These are phyloP conservation scores for Ormia ochracea DNA, from an alignment of 2,888 invertebrate genomes.

Conservation along the genomic window DNA sequence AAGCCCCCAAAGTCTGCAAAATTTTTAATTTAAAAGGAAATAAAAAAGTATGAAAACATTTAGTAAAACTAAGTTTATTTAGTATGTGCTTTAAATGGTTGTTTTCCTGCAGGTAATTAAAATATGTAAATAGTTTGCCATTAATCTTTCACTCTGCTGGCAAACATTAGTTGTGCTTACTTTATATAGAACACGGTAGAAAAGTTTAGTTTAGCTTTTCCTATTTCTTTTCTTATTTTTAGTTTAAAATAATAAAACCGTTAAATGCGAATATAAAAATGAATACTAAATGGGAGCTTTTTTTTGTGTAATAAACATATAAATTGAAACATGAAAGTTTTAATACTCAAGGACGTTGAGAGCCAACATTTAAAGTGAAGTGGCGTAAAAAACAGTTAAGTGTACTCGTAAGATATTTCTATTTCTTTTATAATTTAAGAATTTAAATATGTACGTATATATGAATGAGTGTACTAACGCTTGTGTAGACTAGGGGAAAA, in stretches of 20 bases:
- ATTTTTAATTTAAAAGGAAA: slow-evolving; percentile 12
- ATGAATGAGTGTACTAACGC: too few species aligned
- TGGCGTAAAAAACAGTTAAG: too few species aligned
- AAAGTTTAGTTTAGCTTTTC: slow-evolving; percentile 33
- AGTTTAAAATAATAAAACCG: too few species aligned
- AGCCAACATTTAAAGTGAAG: not conserved
- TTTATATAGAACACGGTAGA: not conserved
- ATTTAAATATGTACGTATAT: too few species aligned
- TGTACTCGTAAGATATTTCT: not conserved
- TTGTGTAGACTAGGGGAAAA: too few species aligned
- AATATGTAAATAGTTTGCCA: slow-evolving; percentile 51
- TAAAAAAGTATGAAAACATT: slow-evolving; percentile 32
- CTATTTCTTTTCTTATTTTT: slow-evolving; percentile 7
- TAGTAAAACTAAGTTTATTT: not conserved
- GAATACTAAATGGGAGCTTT: slow-evolving; percentile 16
- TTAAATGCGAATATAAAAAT: slow-evolving; percentile 8
- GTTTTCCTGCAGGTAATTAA: slow-evolving; percentile 52
- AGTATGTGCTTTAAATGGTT: not conserved
- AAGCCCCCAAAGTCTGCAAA: too few species aligned
- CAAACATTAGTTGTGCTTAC: not conserved
- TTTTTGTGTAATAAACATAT: not conserved
- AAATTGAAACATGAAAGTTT: slow-evolving; percentile 15
- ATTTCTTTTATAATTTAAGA: not conserved
- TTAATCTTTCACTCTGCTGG: slow-evolving; percentile 45
- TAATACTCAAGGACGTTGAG: slow-evolving; percentile 22